Base-by-base conservation (phyloP, 2,888 invertebrate species). In the Enchytraeus crypticus region DNA sequence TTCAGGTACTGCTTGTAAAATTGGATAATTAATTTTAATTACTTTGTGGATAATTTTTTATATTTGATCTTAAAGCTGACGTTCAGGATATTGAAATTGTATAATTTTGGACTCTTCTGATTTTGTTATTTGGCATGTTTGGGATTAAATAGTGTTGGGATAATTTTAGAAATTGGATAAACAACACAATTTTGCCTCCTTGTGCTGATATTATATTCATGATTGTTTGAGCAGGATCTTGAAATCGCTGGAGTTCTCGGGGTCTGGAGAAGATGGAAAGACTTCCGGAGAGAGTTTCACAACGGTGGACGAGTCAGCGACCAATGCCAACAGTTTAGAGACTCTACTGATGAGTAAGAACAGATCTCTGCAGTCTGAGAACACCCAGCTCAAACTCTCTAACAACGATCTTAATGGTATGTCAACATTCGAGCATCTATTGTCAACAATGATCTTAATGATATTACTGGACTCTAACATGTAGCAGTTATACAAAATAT, bases 341-440 rank as follows among this genome's bases (percentile, higher is more conserved):
- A 84, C 86, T 71, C 80, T 88, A 69, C 82, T 89, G 56, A 81
- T 89, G 77, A 89, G 90, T 79, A 86, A 88, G 74, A 85, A 87
- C 73, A 87, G 88, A 76, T 83, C 84, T 43, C 78, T 87, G 63
- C 84, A 85, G 70, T 81, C 83, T 67, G 84, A 84, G 69, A 84
- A 85, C 74, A 82, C 81, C 54, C 78, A 79, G 64, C 71, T 82
- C 46, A 80, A 82, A 66, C 74, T 79, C 59, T 68, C 75, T 67
- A 77, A 74, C 62, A 72, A 74, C 46, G 80, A 81, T 60, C 65
- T 61, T 3, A 57, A 61, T 21, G 61, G 61, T 61, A 23, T 27
- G 1, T n/a, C n/a, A n/a, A n/a, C n/a, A n/a, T n/a, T n/a, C n/a
- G n/a, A n/a, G n/a, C n/a, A 8, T 55, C n/a, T n/a, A 21, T 34